These are phyloP conservation scores for Intellagama lesueurii DNA, from an alignment of 2,797 vertebrate species.

Conservation along the genomic window DNA sequence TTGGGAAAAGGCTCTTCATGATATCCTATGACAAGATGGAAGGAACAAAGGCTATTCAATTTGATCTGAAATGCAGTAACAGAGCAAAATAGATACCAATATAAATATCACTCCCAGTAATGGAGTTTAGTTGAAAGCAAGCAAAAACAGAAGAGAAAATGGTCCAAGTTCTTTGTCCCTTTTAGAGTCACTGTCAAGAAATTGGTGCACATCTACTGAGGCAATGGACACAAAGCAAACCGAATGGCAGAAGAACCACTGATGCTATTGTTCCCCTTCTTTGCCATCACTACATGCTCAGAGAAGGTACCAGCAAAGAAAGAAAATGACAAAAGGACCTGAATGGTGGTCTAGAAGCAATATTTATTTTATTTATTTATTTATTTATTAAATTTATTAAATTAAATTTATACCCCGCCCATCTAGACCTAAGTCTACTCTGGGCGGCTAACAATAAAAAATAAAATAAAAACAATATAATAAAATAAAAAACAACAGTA, in stretches of 20 bases:
- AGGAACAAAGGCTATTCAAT: background rate
- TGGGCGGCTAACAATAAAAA: no score
- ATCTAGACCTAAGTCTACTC: no score
- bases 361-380: no score
- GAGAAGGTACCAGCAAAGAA: background rate
- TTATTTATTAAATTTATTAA: no score
- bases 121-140: background rate
- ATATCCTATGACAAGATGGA: background rate
- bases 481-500: no score
- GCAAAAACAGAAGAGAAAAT: background rate
- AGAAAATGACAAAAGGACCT: background rate
- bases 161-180: background rate
- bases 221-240: background rate
- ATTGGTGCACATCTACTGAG: background rate
- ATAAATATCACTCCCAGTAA: background rate
- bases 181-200: background rate
- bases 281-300: background rate
- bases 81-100: background rate
- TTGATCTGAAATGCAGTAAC: slow-evolving; percentile 28
- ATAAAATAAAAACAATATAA: no score
- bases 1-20: background rate
- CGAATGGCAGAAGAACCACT: background rate
- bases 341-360: background rate
- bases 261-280: background rate
- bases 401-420: no score